A percentile compares a stretch with the other conserved stretches of the same genome.
phyloP scores from a whole-genome alignment of 1,140 invertebrate species.

The Lanistes nyassanus region DNA sequence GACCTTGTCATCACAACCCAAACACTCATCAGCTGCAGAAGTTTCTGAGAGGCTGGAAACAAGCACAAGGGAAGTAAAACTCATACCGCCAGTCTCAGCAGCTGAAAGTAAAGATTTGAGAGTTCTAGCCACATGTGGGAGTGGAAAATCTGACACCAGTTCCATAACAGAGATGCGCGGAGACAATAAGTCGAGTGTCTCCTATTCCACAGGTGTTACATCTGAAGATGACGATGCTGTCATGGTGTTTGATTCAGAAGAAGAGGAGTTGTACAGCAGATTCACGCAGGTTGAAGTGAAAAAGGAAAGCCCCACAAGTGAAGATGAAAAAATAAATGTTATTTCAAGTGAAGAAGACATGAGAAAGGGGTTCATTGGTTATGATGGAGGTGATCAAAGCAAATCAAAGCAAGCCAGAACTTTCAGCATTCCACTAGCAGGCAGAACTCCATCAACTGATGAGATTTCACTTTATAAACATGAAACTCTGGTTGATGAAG shows the following conservation, averaged over 20 bases:
- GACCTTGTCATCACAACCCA: not conserved
- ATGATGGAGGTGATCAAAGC: not conserved
- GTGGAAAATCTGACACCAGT: not conserved
- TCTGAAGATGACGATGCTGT: slow-evolving; percentile 10
- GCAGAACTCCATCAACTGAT: too few relatives aligned
- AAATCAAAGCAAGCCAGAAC: not conserved
- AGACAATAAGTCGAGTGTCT: not conserved
- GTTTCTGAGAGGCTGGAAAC: not conserved
- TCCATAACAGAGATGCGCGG: not conserved
- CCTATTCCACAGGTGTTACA: not conserved
- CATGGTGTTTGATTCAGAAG: slow-evolving; percentile 19
- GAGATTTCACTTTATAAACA: not conserved
- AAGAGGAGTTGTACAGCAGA: slow-evolving; percentile 24
- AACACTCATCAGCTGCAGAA: not conserved
- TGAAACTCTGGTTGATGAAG: not conserved
- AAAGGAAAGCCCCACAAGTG: not conserved
- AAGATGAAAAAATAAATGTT: not conserved
- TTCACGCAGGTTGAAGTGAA: slow-evolving; percentile 20
- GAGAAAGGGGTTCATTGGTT: not conserved
- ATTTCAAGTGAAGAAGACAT: too few relatives aligned
- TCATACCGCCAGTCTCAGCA: not conserved
- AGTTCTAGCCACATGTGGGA: not conserved
- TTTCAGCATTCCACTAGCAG: too few relatives aligned
- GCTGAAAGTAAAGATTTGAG: not conserved
- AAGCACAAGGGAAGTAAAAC: not conserved